Conservation (phyloP, 37 sponge, comb jelly and placozoan genomes). For the Dysidea cf. avara region DNA sequence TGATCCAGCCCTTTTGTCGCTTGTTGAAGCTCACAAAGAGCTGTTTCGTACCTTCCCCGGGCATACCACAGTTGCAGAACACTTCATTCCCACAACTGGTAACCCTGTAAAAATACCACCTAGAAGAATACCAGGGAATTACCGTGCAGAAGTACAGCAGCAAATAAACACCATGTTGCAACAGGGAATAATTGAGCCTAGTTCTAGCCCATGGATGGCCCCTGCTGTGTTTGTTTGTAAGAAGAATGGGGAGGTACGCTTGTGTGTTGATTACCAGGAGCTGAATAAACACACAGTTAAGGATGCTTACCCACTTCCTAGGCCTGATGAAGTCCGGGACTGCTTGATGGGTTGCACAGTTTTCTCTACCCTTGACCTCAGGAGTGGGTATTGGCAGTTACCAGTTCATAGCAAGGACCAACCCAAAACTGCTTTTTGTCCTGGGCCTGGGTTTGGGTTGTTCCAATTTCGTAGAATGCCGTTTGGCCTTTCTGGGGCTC, state of each 20-base stretch:
- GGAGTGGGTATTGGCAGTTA: no score
- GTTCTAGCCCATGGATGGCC: no score
- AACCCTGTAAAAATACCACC: no score
- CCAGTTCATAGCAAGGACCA: constrained; percentile 4
- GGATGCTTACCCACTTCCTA: constrained; percentile 37
- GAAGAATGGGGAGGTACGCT: no score
- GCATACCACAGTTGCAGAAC: not conserved
- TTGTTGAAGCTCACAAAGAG: not conserved
- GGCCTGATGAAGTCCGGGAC: constrained; percentile 43
- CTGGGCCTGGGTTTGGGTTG: no score
- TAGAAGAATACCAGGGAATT: no score
- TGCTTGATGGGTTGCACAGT: constrained; percentile 22
- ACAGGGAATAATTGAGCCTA: constrained; percentile 6
- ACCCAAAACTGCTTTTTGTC: no score
- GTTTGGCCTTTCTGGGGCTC: constrained; percentile 23
- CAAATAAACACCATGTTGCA: no score
- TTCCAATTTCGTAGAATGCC: constrained; percentile 19
- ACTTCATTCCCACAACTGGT: no score
- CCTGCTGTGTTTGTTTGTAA: no score
- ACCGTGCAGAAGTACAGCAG: no score
- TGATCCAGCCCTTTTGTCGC: no score
- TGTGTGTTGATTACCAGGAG: constrained; percentile 31
- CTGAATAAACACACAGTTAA: constrained; percentile 34
- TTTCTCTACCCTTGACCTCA: constrained; percentile 40
- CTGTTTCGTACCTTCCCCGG: constrained; percentile 13